Percentiles rank a stretch among this genome's conserved stretches.
Evolutionary conservation across 1,140 invertebrate species (phyloP).

Genomic region (Rhyzopertha dominica): DNA sequence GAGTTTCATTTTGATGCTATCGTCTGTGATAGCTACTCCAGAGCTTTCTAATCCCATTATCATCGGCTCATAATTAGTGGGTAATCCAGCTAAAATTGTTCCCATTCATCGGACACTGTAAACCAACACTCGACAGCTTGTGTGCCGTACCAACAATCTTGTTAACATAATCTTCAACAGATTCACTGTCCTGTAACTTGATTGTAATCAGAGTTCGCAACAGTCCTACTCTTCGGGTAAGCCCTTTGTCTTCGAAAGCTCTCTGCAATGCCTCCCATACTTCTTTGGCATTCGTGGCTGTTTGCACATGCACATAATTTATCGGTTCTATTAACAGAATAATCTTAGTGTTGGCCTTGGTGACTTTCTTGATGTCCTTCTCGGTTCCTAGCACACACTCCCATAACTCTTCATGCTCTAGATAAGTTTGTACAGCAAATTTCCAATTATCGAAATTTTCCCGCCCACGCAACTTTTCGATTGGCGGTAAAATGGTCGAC

Average conservation of each 20-base stretch:
- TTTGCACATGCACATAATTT: no score
- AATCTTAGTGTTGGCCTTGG: slow-evolving; percentile 2
- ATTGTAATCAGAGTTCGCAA: slow-evolving; percentile 9
- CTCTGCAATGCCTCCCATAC: slow-evolving; percentile 3
- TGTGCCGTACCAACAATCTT: slow-evolving; percentile 3
- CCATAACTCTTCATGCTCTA: slow-evolving; percentile 33
- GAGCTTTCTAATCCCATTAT: slow-evolving; percentile 36
- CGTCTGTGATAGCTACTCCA: slow-evolving; percentile 23
- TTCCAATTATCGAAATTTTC: slow-evolving; percentile 35
- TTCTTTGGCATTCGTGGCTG: slow-evolving; percentile 3
- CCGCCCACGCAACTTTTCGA: slow-evolving; percentile 30
- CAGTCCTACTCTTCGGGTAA: slow-evolving; percentile 1
- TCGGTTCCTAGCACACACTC: slow-evolving; percentile 19
- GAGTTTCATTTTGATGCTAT: slow-evolving; percentile 32
- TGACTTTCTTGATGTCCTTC: slow-evolving; percentile 18
- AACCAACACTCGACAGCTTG: slow-evolving; percentile 5
- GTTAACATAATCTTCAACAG: slow-evolving; percentile 10
- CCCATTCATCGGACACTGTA: slow-evolving; percentile 22
- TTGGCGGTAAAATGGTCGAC: slow-evolving; percentile 7
- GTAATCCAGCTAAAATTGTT: slow-evolving; percentile 23
- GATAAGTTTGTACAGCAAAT: slow-evolving; percentile 33
- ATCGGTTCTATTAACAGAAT: no score
- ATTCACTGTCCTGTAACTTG: slow-evolving; percentile 7
- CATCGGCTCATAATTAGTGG: slow-evolving; percentile 28
- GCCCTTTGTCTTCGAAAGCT: slow-evolving; percentile 9